Conservation (phyloP, 2,797 vertebrate genomes). For the Chiloscyllium punctatum region DNA sequence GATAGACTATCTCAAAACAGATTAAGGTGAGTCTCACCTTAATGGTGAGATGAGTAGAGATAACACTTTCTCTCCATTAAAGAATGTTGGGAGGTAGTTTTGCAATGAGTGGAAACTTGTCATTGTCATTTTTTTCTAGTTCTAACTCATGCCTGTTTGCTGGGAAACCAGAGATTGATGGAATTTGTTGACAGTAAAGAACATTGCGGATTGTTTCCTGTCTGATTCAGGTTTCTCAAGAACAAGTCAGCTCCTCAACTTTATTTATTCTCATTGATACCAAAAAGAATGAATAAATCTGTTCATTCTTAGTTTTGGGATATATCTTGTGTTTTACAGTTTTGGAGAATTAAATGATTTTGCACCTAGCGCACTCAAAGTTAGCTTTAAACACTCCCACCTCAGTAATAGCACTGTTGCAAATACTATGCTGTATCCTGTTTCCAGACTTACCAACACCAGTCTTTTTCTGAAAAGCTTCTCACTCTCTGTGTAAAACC, state of each 20-base stretch:
- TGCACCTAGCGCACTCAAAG: neutral
- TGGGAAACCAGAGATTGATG: neutral
- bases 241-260: neutral
- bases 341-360: neutral
- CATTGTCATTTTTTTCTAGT: neutral
- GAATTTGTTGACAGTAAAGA: neutral
- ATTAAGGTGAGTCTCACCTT: neutral
- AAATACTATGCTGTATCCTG: neutral
- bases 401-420: too few relatives aligned
- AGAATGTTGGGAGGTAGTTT: neutral
- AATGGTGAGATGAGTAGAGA: neutral
- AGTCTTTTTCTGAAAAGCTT: neutral
- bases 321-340: neutral
- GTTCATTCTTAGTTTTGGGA: neutral
- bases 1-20: neutral
- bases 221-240: neutral
- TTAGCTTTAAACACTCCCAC: neutral
- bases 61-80: neutral
- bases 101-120: neutral
- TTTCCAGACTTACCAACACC: neutral
- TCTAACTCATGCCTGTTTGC: neutral
- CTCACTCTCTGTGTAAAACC: neutral
- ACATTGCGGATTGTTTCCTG: neutral
- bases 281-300: neutral
- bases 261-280: neutral